A percentile compares a stretch with the other conserved stretches of the same genome.
These are phyloP conservation scores for Porites cylindrica DNA, from an alignment of 92 coral and sea anemone species.

Conservation along the genomic window DNA sequence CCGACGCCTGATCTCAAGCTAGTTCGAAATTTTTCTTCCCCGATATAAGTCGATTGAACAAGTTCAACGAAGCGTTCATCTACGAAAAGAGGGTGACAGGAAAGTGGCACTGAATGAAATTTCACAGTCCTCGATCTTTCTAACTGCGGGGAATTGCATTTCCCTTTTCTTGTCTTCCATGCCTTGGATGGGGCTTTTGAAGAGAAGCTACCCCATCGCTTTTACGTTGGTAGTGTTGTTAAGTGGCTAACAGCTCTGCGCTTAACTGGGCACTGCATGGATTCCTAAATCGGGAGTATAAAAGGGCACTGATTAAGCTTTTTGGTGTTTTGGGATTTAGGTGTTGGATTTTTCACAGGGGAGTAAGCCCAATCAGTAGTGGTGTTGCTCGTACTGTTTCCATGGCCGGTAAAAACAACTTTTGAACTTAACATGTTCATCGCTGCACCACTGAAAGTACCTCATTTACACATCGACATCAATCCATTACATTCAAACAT, in stretches of 20 bases:
- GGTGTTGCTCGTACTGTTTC: no score
- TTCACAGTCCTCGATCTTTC: neutral
- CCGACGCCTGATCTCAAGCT: no score
- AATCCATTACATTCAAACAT: no score
- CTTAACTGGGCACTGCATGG: slow-evolving; percentile 74
- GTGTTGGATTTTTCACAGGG: neutral
- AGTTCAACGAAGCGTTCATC: neutral
- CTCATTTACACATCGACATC: no score
- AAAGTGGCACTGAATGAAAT: neutral
- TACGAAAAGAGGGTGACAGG: neutral
- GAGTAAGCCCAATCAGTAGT: neutral
- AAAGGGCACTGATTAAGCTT: slow-evolving; percentile 18
- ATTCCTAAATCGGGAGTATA: slow-evolving; percentile 51
- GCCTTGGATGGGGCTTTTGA: slow-evolving; percentile 28
- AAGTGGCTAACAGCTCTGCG: slow-evolving; percentile 61
- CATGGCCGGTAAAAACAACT: no score
- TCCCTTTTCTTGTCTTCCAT: slow-evolving; percentile 57
- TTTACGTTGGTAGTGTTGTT: slow-evolving; percentile 30
- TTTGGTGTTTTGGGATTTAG: slow-evolving; percentile 5
- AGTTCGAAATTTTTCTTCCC: no score
- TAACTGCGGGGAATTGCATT: slow-evolving; percentile 22
- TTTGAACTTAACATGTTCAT: no score
- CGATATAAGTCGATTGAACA: no score
- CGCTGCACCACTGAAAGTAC: no score
- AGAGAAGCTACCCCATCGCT: slow-evolving; percentile 1